Conservation (phyloP, 2,888 invertebrate genomes). For the Serrognathus titanus region DNA sequence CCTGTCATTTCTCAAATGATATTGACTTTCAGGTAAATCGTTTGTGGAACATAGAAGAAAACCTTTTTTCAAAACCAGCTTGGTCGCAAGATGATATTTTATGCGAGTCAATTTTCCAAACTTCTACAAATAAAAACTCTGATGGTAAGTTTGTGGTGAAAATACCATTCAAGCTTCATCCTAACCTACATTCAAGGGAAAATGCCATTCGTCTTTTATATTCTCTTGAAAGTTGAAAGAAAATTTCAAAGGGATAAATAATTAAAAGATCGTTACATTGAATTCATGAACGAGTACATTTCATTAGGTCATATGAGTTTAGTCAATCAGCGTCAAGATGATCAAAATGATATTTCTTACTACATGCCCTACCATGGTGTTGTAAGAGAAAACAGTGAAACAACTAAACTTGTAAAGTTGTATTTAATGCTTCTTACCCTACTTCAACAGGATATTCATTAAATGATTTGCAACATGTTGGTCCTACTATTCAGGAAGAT, state of each 20-base stretch:
- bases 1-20: no score
- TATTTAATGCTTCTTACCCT: constrained; percentile 5
- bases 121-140: no score
- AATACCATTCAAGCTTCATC: no score
- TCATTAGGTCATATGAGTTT: constrained; percentile 11
- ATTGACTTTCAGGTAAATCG: no score
- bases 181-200: no score
- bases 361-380: constrained; percentile 12
- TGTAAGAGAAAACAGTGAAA: background rate
- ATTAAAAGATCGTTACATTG: background rate
- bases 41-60: no score
- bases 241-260: constrained; percentile 11
- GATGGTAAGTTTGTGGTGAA: no score
- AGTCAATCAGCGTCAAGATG: background rate
- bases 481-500: background rate
- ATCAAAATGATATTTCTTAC: background rate
- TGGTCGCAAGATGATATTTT: no score
- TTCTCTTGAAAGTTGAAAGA: constrained; percentile 18
- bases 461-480: no score
- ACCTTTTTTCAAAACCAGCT: no score
- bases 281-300: constrained; percentile 10
- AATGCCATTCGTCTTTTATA: constrained; percentile 6
- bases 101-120: no score
- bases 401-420: constrained; percentile 1
- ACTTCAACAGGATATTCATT: constrained; percentile 3